Evolutionary conservation across 2,113 vertebrate species (phyloP).

Genomic region (Grallaria varia): DNA sequence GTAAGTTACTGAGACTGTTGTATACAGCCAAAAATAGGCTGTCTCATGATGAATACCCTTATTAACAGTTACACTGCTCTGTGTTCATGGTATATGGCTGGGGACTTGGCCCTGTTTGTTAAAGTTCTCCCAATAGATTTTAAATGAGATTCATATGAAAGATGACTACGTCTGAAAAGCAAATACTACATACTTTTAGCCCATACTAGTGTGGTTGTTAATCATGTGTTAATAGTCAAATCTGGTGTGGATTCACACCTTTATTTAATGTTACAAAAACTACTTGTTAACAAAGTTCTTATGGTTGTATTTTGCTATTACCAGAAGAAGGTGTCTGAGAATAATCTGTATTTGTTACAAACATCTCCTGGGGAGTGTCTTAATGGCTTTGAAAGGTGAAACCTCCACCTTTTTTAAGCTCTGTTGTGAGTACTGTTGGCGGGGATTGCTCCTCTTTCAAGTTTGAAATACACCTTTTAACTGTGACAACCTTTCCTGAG

Average conservation of each 20-base stretch:
- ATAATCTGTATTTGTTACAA: not conserved
- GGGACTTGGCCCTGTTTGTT: slow-evolving; percentile 68
- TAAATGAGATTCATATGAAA: slow-evolving; percentile 71
- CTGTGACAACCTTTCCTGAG: not conserved
- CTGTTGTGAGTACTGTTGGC: not conserved
- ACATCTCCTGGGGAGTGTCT: not conserved
- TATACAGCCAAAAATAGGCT: slow-evolving; percentile 75
- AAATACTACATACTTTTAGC: slow-evolving; percentile 68
- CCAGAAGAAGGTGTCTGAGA: not conserved
- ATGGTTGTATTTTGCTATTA: no score
- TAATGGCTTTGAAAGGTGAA: not conserved
- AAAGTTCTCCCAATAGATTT: slow-evolving; percentile 60
- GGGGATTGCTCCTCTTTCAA: not conserved
- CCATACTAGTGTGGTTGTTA: not conserved
- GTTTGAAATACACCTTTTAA: not conserved
- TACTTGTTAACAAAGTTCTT: not conserved
- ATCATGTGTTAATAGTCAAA: slow-evolving; percentile 8
- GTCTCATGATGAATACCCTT: slow-evolving; percentile 87
- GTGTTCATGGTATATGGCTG: slow-evolving; percentile 70
- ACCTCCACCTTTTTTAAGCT: not conserved
- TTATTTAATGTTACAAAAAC: not conserved
- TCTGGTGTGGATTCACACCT: not conserved
- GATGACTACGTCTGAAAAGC: slow-evolving; percentile 67
- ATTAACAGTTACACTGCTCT: slow-evolving; percentile 83
- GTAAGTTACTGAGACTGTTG: slow-evolving; percentile 81